Evolutionary conservation across 2,113 vertebrate species (phyloP), one percentile per base, ranked within the genome.

Genomic region (Pithys albifrons): DNA sequence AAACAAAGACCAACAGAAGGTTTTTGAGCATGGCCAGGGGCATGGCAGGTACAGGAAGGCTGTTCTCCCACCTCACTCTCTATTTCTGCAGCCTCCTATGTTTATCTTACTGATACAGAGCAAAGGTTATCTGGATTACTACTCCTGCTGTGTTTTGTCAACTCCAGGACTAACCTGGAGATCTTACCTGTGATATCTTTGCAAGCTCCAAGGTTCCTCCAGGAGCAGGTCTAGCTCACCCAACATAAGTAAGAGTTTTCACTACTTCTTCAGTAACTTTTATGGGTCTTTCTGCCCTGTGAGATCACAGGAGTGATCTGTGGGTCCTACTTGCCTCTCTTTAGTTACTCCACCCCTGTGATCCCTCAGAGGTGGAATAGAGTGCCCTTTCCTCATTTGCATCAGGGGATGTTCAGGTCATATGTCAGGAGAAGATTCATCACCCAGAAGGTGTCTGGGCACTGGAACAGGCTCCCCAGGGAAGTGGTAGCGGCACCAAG

Each of bases 1-100:
- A 89, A 96, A 93, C 74, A 88, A 91, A 96, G 83, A 49, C 73
- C 57, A 65, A 71, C n/a, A 95, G 69, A 97, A 78, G 35, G 25
- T 62, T 84, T 94, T 22, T 87, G 72, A 93, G 62, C 37, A 31
- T 8, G 10, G 62, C 43, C 72, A 79, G 73, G 61, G 71, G 31
- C 39, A 48, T 22, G 31, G 66, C 57, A 48, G n/a, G 35, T 64
- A 24, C 45, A 19, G 46, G 55, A 88, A 46, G 51, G 39, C 71
- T 77, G 51, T 49, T 85, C 19, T 93, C 23, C 46, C 70, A 73
- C 37, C 31, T 57, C 10, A 24, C 22, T n/a, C 24, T 90, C 52
- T 88, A 12, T 19, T 96, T 69, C 64, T 73, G 18, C 54, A 82
- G 49, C 41, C 24, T 88, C 86, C 51, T 77, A 2, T 49, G 20